These are phyloP conservation scores for Dipus sagitta DNA, from an alignment of 2,797 vertebrate species.

Conservation along the genomic window DNA sequence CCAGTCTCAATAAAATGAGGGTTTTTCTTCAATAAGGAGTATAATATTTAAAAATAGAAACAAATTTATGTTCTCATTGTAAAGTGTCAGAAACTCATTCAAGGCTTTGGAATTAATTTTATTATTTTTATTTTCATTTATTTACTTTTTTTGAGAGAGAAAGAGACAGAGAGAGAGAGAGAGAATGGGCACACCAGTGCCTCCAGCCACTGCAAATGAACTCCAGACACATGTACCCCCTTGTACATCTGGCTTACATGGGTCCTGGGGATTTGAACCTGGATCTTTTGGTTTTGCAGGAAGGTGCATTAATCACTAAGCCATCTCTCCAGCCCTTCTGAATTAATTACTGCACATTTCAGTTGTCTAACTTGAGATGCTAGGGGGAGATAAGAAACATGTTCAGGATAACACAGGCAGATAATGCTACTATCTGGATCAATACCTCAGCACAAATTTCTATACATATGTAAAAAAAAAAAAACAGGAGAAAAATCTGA, in stretches of 20 bases:
- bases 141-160: no score
- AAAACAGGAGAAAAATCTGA: neutral
- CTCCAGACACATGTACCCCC: no score
- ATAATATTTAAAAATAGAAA: constrained; percentile 49
- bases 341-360: neutral
- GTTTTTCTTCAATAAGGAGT: constrained; percentile 31
- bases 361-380: constrained; percentile 16
- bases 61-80: neutral
- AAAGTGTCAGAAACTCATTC: neutral
- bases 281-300: no score
- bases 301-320: no score
- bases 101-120: neutral
- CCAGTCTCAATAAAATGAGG: neutral
- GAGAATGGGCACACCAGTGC: no score
- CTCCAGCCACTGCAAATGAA: no score
- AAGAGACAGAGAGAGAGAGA: no score
- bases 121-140: no score
- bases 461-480: constrained; percentile 44
- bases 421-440: neutral
- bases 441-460: neutral
- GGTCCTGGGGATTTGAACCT: no score
- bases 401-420: neutral
- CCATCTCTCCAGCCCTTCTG: neutral
- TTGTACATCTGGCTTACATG: no score
- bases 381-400: constrained; percentile 2